Evolutionary conservation across 2,113 vertebrate species (phyloP).

Genomic region (Corythaeola cristata): DNA sequence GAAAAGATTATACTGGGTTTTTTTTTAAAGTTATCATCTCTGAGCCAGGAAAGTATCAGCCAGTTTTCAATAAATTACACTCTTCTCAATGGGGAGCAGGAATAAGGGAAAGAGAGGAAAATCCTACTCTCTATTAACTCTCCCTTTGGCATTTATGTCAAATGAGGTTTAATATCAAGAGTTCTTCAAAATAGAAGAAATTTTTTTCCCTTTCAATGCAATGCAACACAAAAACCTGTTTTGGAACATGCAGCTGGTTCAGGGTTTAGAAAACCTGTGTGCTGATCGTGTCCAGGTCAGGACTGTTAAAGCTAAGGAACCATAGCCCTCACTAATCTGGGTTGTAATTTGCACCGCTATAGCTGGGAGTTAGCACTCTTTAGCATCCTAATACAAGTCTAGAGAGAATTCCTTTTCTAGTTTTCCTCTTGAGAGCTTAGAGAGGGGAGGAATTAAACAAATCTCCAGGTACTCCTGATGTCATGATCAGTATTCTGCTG

Average conservation of each 20-base stretch:
- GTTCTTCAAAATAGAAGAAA: slow-evolving; percentile 67
- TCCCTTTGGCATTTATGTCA: slow-evolving; percentile 69
- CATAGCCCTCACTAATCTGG: background rate
- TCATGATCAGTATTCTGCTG: background rate
- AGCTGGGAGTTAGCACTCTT: background rate
- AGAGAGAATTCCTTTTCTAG: background rate
- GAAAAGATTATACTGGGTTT: background rate
- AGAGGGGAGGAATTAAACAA: background rate
- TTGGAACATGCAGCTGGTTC: slow-evolving; percentile 14
- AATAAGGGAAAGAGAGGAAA: slow-evolving; percentile 58
- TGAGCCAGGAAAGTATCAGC: slow-evolving; percentile 65
- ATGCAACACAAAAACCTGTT: slow-evolving; percentile 17
- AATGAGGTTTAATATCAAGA: slow-evolving; percentile 73
- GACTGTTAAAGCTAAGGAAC: background rate
- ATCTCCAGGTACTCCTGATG: background rate
- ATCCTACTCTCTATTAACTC: slow-evolving; percentile 60
- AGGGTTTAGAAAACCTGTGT: background rate
- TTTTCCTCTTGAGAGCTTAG: background rate
- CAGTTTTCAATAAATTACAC: slow-evolving; percentile 68
- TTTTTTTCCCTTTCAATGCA: slow-evolving; percentile 48
- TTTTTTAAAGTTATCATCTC: slow-evolving; percentile 17
- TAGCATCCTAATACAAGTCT: background rate
- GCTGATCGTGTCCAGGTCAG: background rate
- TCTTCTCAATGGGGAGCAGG: slow-evolving; percentile 45
- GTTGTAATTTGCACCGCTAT: background rate